phyloP scores from a whole-genome alignment of 2,888 invertebrate genomes.

The Athalia circularis region DNA sequence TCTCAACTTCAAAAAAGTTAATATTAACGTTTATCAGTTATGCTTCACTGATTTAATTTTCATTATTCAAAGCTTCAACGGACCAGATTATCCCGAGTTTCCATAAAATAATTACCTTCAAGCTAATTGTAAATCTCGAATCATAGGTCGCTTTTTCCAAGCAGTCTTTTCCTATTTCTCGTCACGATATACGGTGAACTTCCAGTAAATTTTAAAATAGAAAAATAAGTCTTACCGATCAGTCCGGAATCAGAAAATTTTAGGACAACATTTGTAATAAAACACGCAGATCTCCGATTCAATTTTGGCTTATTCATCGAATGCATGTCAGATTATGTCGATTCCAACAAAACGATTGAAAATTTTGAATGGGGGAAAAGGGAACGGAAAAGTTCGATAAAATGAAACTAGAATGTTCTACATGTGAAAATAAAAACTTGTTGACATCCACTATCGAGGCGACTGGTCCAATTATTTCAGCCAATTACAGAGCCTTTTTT shows the following conservation, averaged over 20 bases:
- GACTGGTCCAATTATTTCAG: conserved; percentile 56
- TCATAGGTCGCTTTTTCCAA: too few species aligned
- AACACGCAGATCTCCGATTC: too few species aligned
- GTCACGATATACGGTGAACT: too few species aligned
- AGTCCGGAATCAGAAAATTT: too few species aligned
- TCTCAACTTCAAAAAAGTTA: conserved; percentile 30
- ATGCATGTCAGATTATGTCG: too few species aligned
- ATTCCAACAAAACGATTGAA: too few species aligned
- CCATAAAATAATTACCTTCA: neutral
- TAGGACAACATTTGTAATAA: too few species aligned
- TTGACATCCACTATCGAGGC: conserved; percentile 18
- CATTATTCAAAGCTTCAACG: neutral
- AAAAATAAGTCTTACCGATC: too few species aligned
- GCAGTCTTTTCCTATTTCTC: too few species aligned
- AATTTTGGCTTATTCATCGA: too few species aligned
- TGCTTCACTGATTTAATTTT: conserved; percentile 4
- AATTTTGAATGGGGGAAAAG: neutral
- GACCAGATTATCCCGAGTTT: conserved; percentile 5
- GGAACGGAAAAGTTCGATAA: neutral
- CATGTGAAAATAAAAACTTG: conserved; percentile 15
- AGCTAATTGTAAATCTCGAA: neutral
- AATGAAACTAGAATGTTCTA: neutral
- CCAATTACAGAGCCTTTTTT: conserved; percentile 52
- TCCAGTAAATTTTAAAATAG: too few species aligned
- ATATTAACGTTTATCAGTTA: conserved; percentile 29